phyloP scores from a whole-genome alignment of 1,140 invertebrate species.

The Ips nitidus region DNA sequence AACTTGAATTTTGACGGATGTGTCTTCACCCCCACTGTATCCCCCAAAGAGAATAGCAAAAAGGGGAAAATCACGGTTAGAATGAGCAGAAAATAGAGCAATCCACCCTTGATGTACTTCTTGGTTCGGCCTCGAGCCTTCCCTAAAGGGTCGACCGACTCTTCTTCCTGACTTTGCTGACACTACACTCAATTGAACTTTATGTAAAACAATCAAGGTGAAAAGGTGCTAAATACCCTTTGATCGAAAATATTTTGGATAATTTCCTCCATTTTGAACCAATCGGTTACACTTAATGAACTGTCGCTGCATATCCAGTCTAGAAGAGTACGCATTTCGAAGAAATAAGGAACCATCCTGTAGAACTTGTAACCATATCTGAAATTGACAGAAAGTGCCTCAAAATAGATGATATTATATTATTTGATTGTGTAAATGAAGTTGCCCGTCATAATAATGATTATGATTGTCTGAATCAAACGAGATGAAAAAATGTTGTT shows the following conservation, averaged over 20 bases:
- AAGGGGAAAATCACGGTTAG: constrained; percentile 27
- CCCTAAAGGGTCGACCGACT: neutral
- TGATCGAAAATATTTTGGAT: constrained; percentile 24
- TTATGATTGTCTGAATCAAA: neutral
- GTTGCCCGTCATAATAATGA: too few relatives aligned
- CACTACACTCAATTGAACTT: constrained; percentile 9
- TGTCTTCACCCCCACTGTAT: constrained; percentile 16
- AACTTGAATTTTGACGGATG: constrained; percentile 16
- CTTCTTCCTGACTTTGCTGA: constrained; percentile 11
- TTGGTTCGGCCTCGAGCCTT: neutral
- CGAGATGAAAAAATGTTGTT: neutral
- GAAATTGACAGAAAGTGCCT: constrained; percentile 1
- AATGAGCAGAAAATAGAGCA: constrained; percentile 8
- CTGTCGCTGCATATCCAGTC: constrained; percentile 33
- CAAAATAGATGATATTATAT: neutral
- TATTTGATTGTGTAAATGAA: too few relatives aligned
- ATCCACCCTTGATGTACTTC: constrained; percentile 15
- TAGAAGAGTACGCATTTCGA: constrained; percentile 23
- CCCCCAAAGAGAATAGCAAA: constrained; percentile 15
- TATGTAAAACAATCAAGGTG: neutral
- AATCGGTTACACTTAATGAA: constrained; percentile 18
- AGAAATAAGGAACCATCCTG: constrained; percentile 18
- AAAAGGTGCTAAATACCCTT: constrained; percentile 11
- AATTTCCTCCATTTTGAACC: constrained; percentile 34
- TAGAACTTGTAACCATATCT: constrained; percentile 30